These are phyloP conservation scores for Acanthosepion lycidas DNA, from an alignment of 2,888 invertebrate species.

Conservation along the genomic window DNA sequence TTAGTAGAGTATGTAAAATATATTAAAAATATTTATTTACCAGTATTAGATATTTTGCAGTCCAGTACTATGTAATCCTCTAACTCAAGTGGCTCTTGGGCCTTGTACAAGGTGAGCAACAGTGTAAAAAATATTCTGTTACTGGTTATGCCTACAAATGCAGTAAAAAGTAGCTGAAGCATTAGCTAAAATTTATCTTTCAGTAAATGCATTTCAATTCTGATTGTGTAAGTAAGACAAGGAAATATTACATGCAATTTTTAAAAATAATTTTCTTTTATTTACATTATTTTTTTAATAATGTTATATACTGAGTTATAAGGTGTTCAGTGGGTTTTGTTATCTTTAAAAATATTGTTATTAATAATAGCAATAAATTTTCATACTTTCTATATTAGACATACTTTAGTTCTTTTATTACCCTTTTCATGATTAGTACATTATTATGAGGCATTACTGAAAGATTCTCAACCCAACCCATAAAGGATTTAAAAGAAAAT, in stretches of 20 bases:
- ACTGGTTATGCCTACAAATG: neutral
- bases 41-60: neutral
- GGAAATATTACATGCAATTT: neutral
- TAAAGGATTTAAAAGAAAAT: too few species aligned
- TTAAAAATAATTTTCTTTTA: neutral
- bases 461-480: too few species aligned
- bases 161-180: neutral
- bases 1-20: neutral
- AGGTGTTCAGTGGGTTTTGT: neutral
- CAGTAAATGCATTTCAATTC: neutral
- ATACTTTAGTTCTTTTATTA: neutral
- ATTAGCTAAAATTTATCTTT: neutral
- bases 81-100: too few species aligned
- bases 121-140: neutral
- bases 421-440: neutral
- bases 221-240: neutral
- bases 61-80: neutral
- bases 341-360: too few species aligned
- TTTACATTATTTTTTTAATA: too few species aligned
- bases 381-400: too few species aligned
- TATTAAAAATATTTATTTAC: neutral
- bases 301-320: neutral
- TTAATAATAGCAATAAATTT: too few species aligned
- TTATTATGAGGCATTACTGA: neutral
- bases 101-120: too few species aligned